Conservation (phyloP, 2,888 invertebrate genomes). For the Caenorhabditis sp. region DNA sequence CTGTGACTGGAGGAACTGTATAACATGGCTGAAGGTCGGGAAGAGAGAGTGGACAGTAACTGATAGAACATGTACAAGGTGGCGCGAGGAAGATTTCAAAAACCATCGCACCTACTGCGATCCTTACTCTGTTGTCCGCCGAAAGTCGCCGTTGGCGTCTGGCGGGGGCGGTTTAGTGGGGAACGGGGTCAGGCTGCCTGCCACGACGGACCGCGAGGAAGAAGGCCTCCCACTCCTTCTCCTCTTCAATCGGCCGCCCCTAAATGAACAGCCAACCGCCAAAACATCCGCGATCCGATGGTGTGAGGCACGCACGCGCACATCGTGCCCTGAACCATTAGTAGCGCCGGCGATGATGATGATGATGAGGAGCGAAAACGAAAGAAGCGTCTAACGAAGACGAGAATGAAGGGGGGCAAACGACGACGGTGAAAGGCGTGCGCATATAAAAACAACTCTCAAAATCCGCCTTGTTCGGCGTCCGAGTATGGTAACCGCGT, state of each 20-base stretch:
- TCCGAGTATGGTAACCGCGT: conserved; percentile 49
- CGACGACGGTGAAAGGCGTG: conserved; percentile 45
- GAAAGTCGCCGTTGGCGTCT: conserved; percentile 35
- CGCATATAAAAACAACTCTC: conserved; percentile 58
- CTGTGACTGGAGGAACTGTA: conserved; percentile 22
- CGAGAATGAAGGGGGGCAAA: conserved; percentile 15
- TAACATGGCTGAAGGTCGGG: not conserved
- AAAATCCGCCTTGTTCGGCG: conserved; percentile 52
- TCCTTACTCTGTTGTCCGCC: conserved; percentile 11
- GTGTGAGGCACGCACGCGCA: conserved; percentile 55
- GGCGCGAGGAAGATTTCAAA: conserved; percentile 4
- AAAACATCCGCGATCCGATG: conserved; percentile 61
- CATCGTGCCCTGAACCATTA: conserved; percentile 54
- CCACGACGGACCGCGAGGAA: conserved; percentile 55
- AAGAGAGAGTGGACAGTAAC: not conserved
- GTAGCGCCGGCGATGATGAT: conserved; percentile 41
- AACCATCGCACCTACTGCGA: conserved; percentile 15
- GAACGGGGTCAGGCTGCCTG: conserved; percentile 63
- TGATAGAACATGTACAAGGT: not conserved
- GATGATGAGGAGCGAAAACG: conserved; percentile 42
- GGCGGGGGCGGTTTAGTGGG: conserved; percentile 47
- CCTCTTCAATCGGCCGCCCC: conserved; percentile 42
- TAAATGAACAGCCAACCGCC: conserved; percentile 51
- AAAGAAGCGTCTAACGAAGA: conserved; percentile 45
- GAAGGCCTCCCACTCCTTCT: conserved; percentile 23